Evolutionary conservation across 2,888 invertebrate genomes (phyloP), one percentile per base, ranked within the genome.

Genomic region (Lepidonotus clava): DNA sequence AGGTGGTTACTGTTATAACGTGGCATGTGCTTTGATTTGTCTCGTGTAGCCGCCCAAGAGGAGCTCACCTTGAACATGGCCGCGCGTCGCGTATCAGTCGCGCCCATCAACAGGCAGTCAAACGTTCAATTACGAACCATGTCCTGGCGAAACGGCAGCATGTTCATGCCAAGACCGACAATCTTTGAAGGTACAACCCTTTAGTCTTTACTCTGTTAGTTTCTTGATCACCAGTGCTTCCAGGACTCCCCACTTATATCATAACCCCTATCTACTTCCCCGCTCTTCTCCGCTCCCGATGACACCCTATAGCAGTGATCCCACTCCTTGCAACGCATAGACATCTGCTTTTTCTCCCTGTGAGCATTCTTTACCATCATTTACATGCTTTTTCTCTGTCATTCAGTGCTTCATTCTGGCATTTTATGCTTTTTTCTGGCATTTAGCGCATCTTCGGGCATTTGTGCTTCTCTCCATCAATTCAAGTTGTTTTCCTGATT

Each of bases 101-200:
- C 94, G 83, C 94, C 93, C 36, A 91, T 92, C 90, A 93, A 93
- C 91, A 92, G 94, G n/a, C 89, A 83, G 77, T 87, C 92, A 86
- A 93, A 93, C 91, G 91, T 92, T 86, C 92, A 92, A 90, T 91
- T 91, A 89, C 92, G 93, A 90, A 93, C 92, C 90, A 90, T 93
- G 91, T 93, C 92, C 85, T 93, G 93, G 93, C 91, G 93, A 90
- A 92, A 93, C 88, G 93, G 93, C 88, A 93, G 93, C 91, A 90
- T 94, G 90, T 89, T 89, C 85, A 90, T 88, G 87, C 46, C 76
- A 32, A 76, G 90, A 28, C 88, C 88, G 32, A 88, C 88, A 51
- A 61, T 87, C 66, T 84, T 53, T 83, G 87, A 88, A 88, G 89
- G 90, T 89, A 89, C 66, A 34, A 24, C 84, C 24, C 53, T 41